Conservation (phyloP, 2,797 vertebrate genomes). For the Melanitta fusca region DNA sequence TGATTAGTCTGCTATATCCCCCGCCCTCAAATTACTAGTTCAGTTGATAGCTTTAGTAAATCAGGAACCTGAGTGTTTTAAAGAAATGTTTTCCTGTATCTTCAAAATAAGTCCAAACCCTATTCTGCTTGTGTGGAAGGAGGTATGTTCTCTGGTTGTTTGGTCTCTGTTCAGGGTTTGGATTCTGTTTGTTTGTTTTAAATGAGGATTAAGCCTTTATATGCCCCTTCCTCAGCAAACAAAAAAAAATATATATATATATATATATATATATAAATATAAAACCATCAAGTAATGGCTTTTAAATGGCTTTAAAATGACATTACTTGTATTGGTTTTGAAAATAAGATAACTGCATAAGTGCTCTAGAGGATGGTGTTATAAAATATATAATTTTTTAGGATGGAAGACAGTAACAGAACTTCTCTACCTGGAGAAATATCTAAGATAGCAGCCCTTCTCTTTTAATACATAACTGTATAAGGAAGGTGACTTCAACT, state of each 20-base stretch:
- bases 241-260: neutral
- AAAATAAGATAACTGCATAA: neutral
- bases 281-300: neutral
- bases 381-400: neutral
- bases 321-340: neutral
- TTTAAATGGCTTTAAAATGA: no score
- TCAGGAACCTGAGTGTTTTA: neutral
- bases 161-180: neutral
- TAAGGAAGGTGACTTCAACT: neutral
- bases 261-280: no score
- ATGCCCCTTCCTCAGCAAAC: neutral
- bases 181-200: neutral
- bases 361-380: neutral
- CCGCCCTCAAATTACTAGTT: neutral
- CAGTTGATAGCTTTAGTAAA: neutral
- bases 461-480: neutral
- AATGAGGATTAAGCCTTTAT: neutral
- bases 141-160: neutral
- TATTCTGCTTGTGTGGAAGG: neutral
- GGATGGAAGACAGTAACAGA: neutral
- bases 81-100: neutral
- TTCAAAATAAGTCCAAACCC: neutral
- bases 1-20: neutral
- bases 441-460: neutral
- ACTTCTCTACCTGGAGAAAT: neutral